phyloP scores from a whole-genome alignment of 2,797 vertebrate species.

The Steatocranus sp. region DNA sequence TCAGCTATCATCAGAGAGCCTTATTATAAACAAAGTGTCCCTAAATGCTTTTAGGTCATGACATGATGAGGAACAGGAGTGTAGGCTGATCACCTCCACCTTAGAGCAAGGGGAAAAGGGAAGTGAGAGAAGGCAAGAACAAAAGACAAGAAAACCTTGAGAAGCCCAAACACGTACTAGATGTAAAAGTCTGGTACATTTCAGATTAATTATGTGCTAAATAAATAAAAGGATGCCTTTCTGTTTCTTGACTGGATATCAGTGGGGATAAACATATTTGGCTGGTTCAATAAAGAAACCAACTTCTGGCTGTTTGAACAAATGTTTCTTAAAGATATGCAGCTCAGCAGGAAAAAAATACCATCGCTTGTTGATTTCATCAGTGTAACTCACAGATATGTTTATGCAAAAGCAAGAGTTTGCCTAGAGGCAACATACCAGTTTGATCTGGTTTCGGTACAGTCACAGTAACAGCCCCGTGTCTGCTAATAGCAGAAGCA shows the following conservation, averaged over 20 bases:
- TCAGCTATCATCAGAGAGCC: neutral
- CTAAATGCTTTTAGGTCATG: neutral
- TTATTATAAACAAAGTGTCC: neutral
- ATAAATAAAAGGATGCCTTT: neutral
- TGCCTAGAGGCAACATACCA: neutral
- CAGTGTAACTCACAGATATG: neutral
- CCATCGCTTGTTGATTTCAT: neutral
- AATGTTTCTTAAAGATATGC: neutral
- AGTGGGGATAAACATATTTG: neutral
- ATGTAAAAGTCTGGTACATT: neutral
- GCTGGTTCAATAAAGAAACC: neutral
- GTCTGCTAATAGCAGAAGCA: neutral
- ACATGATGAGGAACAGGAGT: neutral
- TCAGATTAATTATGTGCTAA: neutral
- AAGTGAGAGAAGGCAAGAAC: neutral
- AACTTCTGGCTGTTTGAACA: neutral
- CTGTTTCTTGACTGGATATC: neutral
- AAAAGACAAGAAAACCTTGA: neutral
- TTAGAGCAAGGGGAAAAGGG: neutral
- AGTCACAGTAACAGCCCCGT: accelerated
- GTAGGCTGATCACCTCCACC: neutral
- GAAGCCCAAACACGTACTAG: neutral
- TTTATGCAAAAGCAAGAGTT: neutral
- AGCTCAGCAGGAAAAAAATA: neutral
- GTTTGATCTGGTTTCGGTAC: neutral